Conservation (phyloP, 2,888 invertebrate genomes). For the Lycaena phlaeas region DNA sequence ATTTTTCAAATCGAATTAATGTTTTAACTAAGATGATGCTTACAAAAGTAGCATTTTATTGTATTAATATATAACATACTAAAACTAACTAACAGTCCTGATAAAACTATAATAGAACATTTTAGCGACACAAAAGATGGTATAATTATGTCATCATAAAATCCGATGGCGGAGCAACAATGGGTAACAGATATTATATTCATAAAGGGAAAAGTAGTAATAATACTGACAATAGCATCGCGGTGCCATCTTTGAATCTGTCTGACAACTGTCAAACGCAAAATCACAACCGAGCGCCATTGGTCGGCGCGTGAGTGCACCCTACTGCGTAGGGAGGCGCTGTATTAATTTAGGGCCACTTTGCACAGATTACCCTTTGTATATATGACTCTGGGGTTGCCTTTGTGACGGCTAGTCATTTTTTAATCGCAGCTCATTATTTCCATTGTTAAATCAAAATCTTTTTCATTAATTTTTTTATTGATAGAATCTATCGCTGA, state of each 20-base stretch:
- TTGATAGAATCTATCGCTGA: conserved; percentile 16
- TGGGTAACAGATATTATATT: neutral
- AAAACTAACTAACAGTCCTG: too few relatives aligned
- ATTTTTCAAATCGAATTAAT: too few relatives aligned
- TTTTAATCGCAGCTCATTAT: conserved; percentile 50
- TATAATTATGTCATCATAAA: conserved; percentile 1
- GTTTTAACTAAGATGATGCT: too few relatives aligned
- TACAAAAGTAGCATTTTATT: too few relatives aligned
- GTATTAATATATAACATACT: too few relatives aligned
- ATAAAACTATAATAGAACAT: too few relatives aligned
- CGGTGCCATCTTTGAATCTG: conserved; percentile 58
- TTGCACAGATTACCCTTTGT: conserved; percentile 70
- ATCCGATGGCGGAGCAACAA: neutral
- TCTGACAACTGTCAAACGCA: conserved; percentile 35
- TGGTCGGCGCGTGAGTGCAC: conserved; percentile 30
- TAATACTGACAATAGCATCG: conserved; percentile 25
- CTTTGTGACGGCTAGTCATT: conserved; percentile 58
- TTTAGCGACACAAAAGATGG: neutral
- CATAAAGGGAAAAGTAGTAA: conserved; percentile 19
- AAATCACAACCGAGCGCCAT: conserved; percentile 30
- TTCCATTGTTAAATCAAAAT: conserved; percentile 21
- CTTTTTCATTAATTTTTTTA: conserved; percentile 20
- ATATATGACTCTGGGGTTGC: conserved; percentile 58
- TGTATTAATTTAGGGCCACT: conserved; percentile 51
- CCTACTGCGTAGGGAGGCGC: conserved; percentile 35